A percentile compares a stretch with the other conserved stretches of the same genome.
Evolutionary conservation across 2,113 vertebrate genomes (phyloP).

Genomic region (Lampris megalopsis): DNA sequence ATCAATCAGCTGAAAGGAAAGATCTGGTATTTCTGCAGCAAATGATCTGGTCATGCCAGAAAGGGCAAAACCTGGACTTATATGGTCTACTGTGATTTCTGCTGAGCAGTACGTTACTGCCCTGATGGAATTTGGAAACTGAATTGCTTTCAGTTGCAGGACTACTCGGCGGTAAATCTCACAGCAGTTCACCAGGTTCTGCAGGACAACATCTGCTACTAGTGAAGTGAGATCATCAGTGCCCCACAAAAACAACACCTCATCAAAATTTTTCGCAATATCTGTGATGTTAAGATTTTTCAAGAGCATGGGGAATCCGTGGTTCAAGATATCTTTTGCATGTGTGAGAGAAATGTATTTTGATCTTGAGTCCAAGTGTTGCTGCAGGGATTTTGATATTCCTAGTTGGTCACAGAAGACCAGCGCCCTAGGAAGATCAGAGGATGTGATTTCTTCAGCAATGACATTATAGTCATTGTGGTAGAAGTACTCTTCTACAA

Average conservation of each 20-base stretch:
- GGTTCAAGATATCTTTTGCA: conserved; percentile 60
- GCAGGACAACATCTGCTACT: conserved; percentile 68
- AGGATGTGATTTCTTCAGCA: conserved; percentile 18
- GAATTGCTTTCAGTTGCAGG: conserved; percentile 75
- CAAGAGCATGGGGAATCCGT: conserved; percentile 53
- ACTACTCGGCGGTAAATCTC: conserved; percentile 85
- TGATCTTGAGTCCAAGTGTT: conserved; percentile 78
- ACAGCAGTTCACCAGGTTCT: conserved; percentile 80
- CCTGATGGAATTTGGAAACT: conserved; percentile 73
- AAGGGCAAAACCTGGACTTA: conserved; percentile 85
- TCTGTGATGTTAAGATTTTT: conserved; percentile 64
- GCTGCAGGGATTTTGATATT: conserved; percentile 78
- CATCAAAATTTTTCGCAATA: conserved; percentile 74
- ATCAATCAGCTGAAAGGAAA: conserved; percentile 87
- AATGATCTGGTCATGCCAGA: conserved; percentile 86
- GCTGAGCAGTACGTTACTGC: conserved; percentile 84
- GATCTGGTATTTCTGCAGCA: conserved; percentile 79
- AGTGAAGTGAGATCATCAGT: conserved; percentile 76
- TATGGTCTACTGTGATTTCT: conserved; percentile 78
- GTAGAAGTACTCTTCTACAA: conserved; percentile 84
- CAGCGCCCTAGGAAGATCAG: conserved; percentile 71
- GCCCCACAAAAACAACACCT: conserved; percentile 88
- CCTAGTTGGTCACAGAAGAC: conserved; percentile 85
- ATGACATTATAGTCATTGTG: conserved; percentile 80
- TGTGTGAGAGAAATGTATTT: conserved; percentile 73